phyloP scores from a whole-genome alignment of 2,113 vertebrate species.

The Neopipo cinnamomea region DNA sequence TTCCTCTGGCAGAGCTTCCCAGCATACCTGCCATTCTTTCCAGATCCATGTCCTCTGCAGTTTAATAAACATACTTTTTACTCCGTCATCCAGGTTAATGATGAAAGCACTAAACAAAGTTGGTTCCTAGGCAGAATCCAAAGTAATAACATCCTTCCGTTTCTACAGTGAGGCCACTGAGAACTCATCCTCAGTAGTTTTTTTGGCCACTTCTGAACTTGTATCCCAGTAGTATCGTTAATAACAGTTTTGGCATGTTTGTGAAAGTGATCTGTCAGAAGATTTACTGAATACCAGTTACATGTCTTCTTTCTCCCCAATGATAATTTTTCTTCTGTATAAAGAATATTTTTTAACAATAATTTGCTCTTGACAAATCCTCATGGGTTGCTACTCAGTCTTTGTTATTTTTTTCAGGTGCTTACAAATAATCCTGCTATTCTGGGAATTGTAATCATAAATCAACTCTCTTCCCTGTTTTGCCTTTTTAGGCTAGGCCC shows the following conservation, averaged over 20 bases:
- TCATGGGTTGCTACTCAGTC: neutral
- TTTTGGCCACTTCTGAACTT: neutral
- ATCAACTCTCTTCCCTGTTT: neutral
- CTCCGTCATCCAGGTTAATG: neutral
- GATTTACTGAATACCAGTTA: neutral
- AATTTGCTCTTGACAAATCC: neutral
- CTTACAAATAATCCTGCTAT: neutral
- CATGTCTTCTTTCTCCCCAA: neutral
- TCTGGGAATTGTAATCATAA: neutral
- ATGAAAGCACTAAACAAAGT: neutral
- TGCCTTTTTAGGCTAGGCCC: neutral
- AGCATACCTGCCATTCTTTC: constrained; percentile 38
- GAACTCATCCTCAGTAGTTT: neutral
- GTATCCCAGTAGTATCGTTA: neutral
- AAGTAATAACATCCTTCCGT: neutral
- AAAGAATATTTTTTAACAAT: neutral
- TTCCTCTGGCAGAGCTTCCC: constrained; percentile 10
- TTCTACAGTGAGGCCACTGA: neutral
- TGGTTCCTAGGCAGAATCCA: neutral
- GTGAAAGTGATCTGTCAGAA: neutral
- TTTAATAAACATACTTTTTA: neutral
- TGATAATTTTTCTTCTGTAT: neutral
- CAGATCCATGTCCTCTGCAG: neutral
- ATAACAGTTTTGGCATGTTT: neutral
- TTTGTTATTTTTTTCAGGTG: neutral